A percentile compares a stretch with the other conserved stretches of the same genome.
phyloP scores from a whole-genome alignment of 2,113 vertebrate species.

The Pimephales promelas region DNA sequence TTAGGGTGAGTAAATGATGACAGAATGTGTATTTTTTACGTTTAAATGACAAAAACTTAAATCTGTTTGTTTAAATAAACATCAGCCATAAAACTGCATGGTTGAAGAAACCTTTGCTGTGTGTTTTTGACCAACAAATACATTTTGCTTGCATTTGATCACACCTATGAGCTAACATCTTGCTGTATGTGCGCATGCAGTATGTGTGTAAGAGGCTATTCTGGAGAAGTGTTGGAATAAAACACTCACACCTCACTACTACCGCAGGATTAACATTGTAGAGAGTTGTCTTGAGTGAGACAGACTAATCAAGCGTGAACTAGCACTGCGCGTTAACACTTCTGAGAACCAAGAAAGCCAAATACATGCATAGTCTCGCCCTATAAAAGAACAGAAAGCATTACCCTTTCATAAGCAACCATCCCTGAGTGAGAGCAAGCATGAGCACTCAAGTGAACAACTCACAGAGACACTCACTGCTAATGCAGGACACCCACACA shows the following conservation, averaged over 20 bases:
- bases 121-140: neutral
- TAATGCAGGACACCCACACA: slow-evolving; percentile 70
- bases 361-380: slow-evolving; percentile 9
- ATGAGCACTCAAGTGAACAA: slow-evolving; percentile 67
- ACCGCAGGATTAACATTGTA: slow-evolving; percentile 67
- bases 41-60: neutral
- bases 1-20: no score
- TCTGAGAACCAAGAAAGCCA: slow-evolving; percentile 50
- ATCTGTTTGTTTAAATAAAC: neutral
- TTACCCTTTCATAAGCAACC: slow-evolving; percentile 37
- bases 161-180: neutral
- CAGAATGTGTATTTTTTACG: neutral
- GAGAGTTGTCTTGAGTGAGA: slow-evolving; percentile 47
- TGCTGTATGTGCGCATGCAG: neutral
- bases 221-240: slow-evolving; percentile 53
- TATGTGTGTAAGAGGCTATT: slow-evolving; percentile 41
- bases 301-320: slow-evolving; percentile 57
- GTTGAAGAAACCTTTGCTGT: neutral
- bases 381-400: slow-evolving; percentile 38
- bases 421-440: slow-evolving; percentile 54
- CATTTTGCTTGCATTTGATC: neutral
- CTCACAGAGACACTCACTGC: slow-evolving; percentile 56
- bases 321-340: slow-evolving; percentile 61
- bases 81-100: neutral
- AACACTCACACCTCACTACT: slow-evolving; percentile 46